These are phyloP conservation scores for Piscicola geometra DNA, from an alignment of 2,888 invertebrate genomes.

Conservation along the genomic window DNA sequence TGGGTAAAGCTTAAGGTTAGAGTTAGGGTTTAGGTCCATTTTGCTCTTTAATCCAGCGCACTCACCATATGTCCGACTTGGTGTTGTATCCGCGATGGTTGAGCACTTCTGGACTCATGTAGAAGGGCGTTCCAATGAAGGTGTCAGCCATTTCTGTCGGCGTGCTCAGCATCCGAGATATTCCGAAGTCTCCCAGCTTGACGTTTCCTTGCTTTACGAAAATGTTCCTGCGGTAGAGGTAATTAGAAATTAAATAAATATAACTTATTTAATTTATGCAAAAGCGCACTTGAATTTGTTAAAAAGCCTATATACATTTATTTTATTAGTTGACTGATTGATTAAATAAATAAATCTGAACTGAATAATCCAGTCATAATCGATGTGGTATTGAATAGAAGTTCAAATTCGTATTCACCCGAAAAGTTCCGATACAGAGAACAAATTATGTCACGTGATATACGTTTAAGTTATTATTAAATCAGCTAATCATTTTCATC, in stretches of 20 bases:
- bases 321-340: too few relatives aligned
- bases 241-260: too few relatives aligned
- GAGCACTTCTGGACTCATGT: constrained; percentile 57
- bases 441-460: too few relatives aligned
- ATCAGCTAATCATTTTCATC: too few relatives aligned
- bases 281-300: not conserved
- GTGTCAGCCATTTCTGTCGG: constrained; percentile 56
- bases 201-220: constrained; percentile 52
- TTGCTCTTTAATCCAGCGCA: too few relatives aligned
- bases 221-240: constrained; percentile 49
- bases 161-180: constrained; percentile 55
- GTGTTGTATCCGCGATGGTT: constrained; percentile 57
- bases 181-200: constrained; percentile 57
- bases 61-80: constrained; percentile 57
- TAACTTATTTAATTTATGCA: not conserved
- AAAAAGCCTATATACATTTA: not conserved
- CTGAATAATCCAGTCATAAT: not conserved
- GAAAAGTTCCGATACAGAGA: too few relatives aligned
- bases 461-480: too few relatives aligned
- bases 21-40: too few relatives aligned
- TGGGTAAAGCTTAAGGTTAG: too few relatives aligned
- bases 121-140: constrained; percentile 57
- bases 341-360: not conserved
- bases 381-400: too few relatives aligned
- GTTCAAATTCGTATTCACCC: too few relatives aligned